Conservation (phyloP, 2,888 invertebrate genomes). For the Tachystola acroxantha region DNA sequence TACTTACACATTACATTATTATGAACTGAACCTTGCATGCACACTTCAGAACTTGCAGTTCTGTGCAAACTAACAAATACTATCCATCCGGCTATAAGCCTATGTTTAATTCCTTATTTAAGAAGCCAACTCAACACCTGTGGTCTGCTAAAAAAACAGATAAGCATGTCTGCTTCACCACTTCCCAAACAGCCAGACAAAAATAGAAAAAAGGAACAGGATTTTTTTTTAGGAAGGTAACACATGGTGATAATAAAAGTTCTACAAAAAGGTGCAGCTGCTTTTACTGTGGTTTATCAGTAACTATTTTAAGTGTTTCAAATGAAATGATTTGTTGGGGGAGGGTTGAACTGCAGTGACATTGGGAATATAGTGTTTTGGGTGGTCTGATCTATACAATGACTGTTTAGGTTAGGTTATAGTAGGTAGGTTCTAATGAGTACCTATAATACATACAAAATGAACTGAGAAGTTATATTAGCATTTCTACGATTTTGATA, state of each 20-base stretch:
- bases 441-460: no score
- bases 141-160: constrained; percentile 4
- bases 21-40: no score
- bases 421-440: no score
- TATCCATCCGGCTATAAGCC: no score
- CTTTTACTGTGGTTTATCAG: constrained; percentile 17
- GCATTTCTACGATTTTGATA: no score
- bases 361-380: background rate
- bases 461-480: no score
- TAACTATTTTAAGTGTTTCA: constrained; percentile 15
- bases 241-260: constrained; percentile 14
- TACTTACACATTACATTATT: no score
- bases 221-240: constrained; percentile 5
- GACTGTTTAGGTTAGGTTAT: no score
- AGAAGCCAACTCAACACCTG: constrained; percentile 5
- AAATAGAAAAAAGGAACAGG: constrained; percentile 10
- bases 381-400: no score
- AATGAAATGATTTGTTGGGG: constrained; percentile 11
- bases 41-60: no score
- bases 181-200: constrained; percentile 8
- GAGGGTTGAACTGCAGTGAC: background rate
- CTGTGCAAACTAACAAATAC: no score
- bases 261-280: constrained; percentile 14
- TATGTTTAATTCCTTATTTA: no score
- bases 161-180: constrained; percentile 7